Evolutionary conservation across 1,140 invertebrate species (phyloP).

Genomic region (Trypoxylus dichotomus): DNA sequence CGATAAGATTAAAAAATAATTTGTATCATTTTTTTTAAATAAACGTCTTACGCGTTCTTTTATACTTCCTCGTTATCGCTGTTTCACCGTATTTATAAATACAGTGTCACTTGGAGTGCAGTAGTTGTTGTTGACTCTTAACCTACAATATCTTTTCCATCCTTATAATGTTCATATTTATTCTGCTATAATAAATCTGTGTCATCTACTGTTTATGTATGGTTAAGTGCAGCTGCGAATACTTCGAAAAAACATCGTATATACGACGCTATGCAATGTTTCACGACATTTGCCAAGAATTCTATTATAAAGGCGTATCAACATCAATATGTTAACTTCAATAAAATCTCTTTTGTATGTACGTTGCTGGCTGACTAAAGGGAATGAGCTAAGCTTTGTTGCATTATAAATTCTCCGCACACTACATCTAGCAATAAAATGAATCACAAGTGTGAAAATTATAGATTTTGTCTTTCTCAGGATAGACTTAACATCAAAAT

Average conservation of each 20-base stretch:
- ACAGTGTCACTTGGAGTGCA: neutral
- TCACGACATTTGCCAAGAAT: neutral
- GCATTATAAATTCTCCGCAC: conserved; percentile 1
- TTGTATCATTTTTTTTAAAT: neutral
- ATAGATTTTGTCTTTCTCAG: conserved; percentile 14
- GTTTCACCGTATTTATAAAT: neutral
- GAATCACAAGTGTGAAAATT: conserved; percentile 23
- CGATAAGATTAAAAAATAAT: conserved; percentile 7
- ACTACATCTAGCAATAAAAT: neutral
- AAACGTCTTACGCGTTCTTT: neutral
- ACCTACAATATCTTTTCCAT: neutral
- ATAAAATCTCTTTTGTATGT: neutral
- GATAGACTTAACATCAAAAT: neutral
- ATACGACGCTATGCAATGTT: neutral
- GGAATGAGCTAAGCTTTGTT: neutral
- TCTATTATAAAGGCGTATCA: neutral
- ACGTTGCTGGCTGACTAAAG: neutral
- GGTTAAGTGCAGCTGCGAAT: neutral
- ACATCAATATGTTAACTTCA: neutral
- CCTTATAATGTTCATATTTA: neutral
- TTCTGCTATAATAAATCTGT: neutral
- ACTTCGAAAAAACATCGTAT: neutral
- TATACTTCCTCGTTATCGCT: neutral
- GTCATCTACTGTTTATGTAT: neutral
- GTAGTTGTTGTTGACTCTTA: conserved; percentile 1